phyloP scores from a whole-genome alignment of 2,797 vertebrate species.

The Periparus ater region DNA sequence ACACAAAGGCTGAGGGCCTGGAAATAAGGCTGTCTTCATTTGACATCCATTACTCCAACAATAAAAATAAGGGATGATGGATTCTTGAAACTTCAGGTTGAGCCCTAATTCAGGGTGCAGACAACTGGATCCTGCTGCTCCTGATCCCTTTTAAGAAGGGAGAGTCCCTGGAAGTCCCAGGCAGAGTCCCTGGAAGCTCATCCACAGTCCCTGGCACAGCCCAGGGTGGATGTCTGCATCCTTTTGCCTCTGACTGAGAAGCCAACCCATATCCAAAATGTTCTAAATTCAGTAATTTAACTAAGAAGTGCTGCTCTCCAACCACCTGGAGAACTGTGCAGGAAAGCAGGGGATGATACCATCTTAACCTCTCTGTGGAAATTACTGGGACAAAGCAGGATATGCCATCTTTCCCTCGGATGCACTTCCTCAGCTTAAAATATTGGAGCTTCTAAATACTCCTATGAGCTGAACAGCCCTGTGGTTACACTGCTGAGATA shows the following conservation, averaged over 20 bases:
- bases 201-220: not conserved
- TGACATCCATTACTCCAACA: not conserved
- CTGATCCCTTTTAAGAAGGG: not conserved
- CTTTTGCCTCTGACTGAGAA: not conserved
- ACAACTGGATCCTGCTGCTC: not conserved
- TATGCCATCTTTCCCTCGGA: not conserved
- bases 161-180: not conserved
- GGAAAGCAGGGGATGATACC: not conserved
- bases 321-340: not conserved
- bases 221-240: not conserved
- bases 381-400: not conserved
- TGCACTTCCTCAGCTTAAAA: not conserved
- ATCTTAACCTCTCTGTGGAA: not conserved
- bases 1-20: not conserved
- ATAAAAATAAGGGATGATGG: not conserved
- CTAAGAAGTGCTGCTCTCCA: not conserved
- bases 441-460: not conserved
- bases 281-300: not conserved
- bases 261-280: not conserved
- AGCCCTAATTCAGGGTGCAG: not conserved
- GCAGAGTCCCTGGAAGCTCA: not conserved
- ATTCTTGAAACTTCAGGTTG: not conserved
- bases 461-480: not conserved
- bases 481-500: rapidly evolving
- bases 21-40: not conserved